Conservation (phyloP, 2,888 invertebrate genomes). For the Acronicta aceris region DNA sequence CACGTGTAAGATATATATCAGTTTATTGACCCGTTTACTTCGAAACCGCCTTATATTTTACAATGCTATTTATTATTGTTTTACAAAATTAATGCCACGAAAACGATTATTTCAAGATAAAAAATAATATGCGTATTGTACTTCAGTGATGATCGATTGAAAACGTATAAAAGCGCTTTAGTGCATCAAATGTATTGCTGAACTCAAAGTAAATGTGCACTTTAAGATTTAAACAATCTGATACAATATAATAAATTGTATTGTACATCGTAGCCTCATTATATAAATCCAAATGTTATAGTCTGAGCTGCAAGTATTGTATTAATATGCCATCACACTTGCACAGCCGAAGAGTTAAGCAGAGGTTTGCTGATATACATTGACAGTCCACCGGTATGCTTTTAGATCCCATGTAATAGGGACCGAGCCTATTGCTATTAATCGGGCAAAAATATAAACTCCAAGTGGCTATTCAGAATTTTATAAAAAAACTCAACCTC, state of each 20-base stretch:
- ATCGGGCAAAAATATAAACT: no score
- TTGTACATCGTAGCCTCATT: constrained; percentile 10
- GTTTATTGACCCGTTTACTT: constrained; percentile 57
- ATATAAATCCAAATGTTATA: not conserved
- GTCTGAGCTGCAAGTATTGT: not conserved
- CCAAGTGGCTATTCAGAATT: no score
- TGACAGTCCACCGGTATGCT: no score
- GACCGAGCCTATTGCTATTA: no score
- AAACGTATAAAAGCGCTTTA: constrained; percentile 19
- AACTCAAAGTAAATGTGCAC: constrained; percentile 12
- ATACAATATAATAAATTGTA: constrained; percentile 17
- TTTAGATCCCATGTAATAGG: no score
- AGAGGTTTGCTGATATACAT: no score
- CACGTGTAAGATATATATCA: constrained; percentile 62
- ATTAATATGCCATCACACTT: not conserved
- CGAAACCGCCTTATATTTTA: constrained; percentile 36
- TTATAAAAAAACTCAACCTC: no score
- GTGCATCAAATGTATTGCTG: constrained; percentile 10
- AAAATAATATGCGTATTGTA: constrained; percentile 48
- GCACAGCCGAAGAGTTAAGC: no score
- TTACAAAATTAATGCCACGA: constrained; percentile 44
- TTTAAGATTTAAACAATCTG: constrained; percentile 5
- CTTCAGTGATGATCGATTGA: constrained; percentile 38
- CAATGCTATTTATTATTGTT: constrained; percentile 24
- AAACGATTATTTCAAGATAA: constrained; percentile 22